phyloP scores from a whole-genome alignment of 2,113 vertebrate species.

The Shinisaurus crocodilurus region DNA sequence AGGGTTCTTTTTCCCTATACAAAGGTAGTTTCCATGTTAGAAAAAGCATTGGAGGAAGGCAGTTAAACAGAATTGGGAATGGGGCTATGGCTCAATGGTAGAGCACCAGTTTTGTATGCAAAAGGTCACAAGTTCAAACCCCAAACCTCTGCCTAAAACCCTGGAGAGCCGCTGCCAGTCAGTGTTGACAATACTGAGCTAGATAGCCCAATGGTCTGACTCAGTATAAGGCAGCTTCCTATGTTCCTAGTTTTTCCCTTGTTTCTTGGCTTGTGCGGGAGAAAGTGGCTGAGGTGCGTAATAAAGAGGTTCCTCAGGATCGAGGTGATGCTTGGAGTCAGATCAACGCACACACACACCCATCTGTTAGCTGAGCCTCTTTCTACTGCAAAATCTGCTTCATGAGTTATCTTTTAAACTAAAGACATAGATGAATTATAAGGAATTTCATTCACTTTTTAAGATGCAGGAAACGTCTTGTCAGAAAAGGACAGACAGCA shows the following conservation, averaged over 20 bases:
- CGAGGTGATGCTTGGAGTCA: too few relatives aligned
- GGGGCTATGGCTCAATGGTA: too few relatives aligned
- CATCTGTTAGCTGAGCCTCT: not conserved
- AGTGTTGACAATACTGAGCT: too few relatives aligned
- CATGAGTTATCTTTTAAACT: too few relatives aligned
- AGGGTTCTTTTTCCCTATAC: not conserved
- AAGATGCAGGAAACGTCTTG: not conserved
- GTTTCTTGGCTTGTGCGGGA: not conserved
- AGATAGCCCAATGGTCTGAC: too few relatives aligned
- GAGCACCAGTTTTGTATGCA: too few relatives aligned
- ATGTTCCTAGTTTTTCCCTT: not conserved
- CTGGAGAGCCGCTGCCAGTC: too few relatives aligned
- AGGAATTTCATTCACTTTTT: not conserved
- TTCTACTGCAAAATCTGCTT: not conserved
- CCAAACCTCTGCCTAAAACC: too few relatives aligned
- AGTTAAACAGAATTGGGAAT: not conserved
- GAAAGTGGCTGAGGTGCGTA: not conserved
- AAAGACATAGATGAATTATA: not conserved
- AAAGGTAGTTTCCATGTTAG: not conserved
- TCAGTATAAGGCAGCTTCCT: too few relatives aligned
- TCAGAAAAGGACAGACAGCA: not conserved
- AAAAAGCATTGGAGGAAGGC: not conserved
- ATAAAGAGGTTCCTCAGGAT: too few relatives aligned
- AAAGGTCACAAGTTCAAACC: too few relatives aligned
- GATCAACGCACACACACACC: too few relatives aligned